Evolutionary conservation across 2,113 vertebrate genomes (phyloP), one percentile per base, ranked within the genome.

Genomic region (Cebidichthys violaceus): DNA sequence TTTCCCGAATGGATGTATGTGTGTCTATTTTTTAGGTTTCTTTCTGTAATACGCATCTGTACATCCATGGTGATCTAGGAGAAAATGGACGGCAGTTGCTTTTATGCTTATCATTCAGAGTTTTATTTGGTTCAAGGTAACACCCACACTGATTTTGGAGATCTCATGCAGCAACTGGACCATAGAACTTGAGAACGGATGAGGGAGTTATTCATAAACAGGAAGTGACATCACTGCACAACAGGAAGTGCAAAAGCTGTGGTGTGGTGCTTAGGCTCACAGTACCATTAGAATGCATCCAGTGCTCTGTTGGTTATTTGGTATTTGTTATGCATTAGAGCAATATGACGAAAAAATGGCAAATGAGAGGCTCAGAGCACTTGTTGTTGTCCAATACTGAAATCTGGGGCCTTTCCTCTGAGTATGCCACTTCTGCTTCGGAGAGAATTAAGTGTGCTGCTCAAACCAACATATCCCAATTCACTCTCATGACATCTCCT

Each of bases 91-190:
- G 90, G 90, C 84, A 89, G 87, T 94, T 93, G 88, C 86, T 90
- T 90, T 92, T 81, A 89, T 91, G 93, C 84, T 94, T 90, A 86
- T 93, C 78, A 88, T 90, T 88, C 90, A 62, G 90, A 85, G 86
- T 92, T 94, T 93, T 87, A 87, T 94, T 79, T 87, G 94, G 92
- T 83, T 93, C 77, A 90, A 90, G 80, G 90, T 84, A 88, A 79
- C 92, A 87, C 94, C 95, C 92, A 96, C 93, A 75, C 79, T 61
- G 92, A 89, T 92, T 88, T 91, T 89, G 87, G 93, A 92, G 86
- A 92, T 90, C 84, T 92, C 94, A 95, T 95, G 94, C 94, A 94
- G 92, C 91, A 92, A 90, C 89, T 92, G 92, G 92, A 93, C 88
- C 86, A 84, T 89, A 88, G 80, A 90, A 92, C 81, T 92, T 60